Evolutionary conservation across 2,888 invertebrate genomes (phyloP).

Genomic region (Drosophila demipolita): DNA sequence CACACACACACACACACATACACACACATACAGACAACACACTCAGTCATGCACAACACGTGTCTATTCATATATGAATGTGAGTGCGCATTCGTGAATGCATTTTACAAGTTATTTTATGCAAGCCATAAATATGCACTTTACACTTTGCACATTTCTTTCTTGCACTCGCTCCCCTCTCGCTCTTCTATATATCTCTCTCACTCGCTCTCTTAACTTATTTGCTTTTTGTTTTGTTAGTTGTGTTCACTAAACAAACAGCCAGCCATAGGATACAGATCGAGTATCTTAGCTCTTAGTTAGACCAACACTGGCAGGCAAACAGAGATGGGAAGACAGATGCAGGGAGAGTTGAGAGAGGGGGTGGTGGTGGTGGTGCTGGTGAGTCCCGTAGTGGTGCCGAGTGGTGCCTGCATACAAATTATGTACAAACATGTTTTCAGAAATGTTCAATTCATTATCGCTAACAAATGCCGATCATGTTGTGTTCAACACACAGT

Average conservation of each 20-base stretch:
- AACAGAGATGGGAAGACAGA: conserved; percentile 14
- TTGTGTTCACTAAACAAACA: conserved; percentile 53
- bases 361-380: conserved; percentile 28
- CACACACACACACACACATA: conserved; percentile 27
- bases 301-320: conserved; percentile 63
- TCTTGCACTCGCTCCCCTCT: conserved; percentile 7
- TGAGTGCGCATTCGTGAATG: conserved; percentile 69
- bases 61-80: conserved; percentile 59
- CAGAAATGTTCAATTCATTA: conserved; percentile 82
- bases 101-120: conserved; percentile 80
- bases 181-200: conserved; percentile 10
- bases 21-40: conserved; percentile 23
- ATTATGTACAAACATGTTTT: conserved; percentile 81
- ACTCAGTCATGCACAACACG: conserved; percentile 63
- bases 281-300: conserved; percentile 70
- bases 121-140: conserved; percentile 82
- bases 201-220: conserved; percentile 20
- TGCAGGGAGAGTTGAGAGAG: conserved; percentile 25
- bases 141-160: conserved; percentile 78
- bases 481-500: conserved; percentile 78
- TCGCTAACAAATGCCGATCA: conserved; percentile 82
- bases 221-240: conserved; percentile 21
- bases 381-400: conserved; percentile 47
- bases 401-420: conserved; percentile 74
- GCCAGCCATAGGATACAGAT: conserved; percentile 69